Percentiles rank a stretch among this genome's conserved stretches.
phyloP scores from a whole-genome alignment of 2,113 vertebrate species.

The Salvelinus namaycush region DNA sequence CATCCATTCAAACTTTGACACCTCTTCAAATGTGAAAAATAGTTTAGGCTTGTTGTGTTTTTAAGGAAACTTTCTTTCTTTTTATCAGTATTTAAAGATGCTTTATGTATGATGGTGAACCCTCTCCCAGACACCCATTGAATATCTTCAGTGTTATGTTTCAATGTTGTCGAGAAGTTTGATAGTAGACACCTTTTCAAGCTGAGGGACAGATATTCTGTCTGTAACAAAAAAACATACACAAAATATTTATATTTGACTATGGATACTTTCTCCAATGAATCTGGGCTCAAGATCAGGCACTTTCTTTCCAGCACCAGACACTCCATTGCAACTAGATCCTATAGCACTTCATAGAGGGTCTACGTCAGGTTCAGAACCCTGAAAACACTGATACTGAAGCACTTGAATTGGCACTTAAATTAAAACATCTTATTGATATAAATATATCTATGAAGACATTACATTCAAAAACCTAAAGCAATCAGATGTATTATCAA shows the following conservation, averaged over 20 bases:
- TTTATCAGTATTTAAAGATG: constrained; percentile 66
- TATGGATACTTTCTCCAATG: background rate
- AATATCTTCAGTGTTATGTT: constrained; percentile 45
- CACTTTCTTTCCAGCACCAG: constrained; percentile 52
- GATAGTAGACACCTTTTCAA: constrained; percentile 10
- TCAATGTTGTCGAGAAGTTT: constrained; percentile 20
- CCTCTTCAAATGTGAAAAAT: constrained; percentile 72
- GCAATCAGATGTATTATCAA: constrained; percentile 18
- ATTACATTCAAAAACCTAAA: constrained; percentile 23
- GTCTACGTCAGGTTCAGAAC: constrained; percentile 45
- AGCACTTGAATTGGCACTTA: constrained; percentile 71
- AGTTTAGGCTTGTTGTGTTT: constrained; percentile 47
- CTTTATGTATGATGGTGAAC: constrained; percentile 38
- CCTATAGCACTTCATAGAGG: constrained; percentile 64
- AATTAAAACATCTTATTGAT: constrained; percentile 30
- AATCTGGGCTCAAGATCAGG: constrained; percentile 30
- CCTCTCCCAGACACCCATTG: constrained; percentile 30
- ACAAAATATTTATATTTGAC: constrained; percentile 5
- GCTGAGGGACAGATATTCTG: constrained; percentile 12
- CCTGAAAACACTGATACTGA: constrained; percentile 41
- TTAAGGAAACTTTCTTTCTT: constrained; percentile 36
- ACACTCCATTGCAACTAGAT: constrained; percentile 31
- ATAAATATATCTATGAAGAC: constrained; percentile 30
- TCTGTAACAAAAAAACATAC: constrained; percentile 5
- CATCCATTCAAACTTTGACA: constrained; percentile 44